Conservation (phyloP, 2,888 invertebrate species). For the Cremastinae sp. region DNA sequence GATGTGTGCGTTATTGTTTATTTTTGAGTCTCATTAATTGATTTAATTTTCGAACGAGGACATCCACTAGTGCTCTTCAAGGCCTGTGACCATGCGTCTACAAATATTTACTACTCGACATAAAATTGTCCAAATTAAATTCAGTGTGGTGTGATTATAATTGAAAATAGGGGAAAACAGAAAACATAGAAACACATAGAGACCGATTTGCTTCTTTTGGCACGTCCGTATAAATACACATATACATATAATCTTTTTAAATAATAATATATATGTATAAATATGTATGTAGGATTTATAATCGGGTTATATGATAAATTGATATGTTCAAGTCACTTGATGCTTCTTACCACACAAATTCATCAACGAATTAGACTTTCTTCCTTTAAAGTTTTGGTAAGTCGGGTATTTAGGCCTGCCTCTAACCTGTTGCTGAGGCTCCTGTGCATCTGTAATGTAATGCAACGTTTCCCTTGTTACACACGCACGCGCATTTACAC, state of each 20-base stretch:
- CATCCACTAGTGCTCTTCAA: conserved; percentile 75
- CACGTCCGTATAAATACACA: conserved; percentile 42
- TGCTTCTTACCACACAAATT: conserved; percentile 95
- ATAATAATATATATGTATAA: conserved; percentile 28
- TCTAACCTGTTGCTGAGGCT: conserved; percentile 89
- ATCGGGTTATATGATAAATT: conserved; percentile 51
- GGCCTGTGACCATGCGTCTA: conserved; percentile 78
- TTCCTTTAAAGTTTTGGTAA: conserved; percentile 94
- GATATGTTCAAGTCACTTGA: conserved; percentile 76
- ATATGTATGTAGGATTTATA: conserved; percentile 41
- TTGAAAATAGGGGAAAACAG: conserved; percentile 49
- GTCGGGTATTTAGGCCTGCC: conserved; percentile 92
- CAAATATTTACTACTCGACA: conserved; percentile 58
- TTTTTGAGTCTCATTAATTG: no score
- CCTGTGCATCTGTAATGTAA: conserved; percentile 92
- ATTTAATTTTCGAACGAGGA: conserved; percentile 55
- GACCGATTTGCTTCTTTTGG: conserved; percentile 31
- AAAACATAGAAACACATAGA: conserved; percentile 50
- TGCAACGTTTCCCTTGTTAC: conserved; percentile 84
- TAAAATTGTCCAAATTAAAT: conserved; percentile 37
- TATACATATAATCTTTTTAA: conserved; percentile 33
- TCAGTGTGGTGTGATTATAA: conserved; percentile 53
- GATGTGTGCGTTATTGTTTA: conserved; percentile 55
- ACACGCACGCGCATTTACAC: conserved; percentile 81
- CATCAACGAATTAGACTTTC: conserved; percentile 97